These are phyloP conservation scores for Himalopsyche japonica DNA, from an alignment of 2,888 invertebrate species.

Conservation along the genomic window DNA sequence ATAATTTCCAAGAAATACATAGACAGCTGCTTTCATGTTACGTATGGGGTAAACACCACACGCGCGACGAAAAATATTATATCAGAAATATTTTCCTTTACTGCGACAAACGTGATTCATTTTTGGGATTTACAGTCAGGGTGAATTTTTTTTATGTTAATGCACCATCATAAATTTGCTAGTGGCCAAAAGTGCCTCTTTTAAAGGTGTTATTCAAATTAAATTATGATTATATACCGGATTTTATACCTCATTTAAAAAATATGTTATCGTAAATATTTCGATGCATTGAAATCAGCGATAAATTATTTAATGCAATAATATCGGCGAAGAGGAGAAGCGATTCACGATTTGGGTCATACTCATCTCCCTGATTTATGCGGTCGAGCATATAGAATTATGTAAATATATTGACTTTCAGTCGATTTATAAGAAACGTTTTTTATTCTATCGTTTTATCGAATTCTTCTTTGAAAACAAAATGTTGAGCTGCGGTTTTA, in stretches of 20 bases:
- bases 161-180: not conserved
- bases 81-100: not conserved
- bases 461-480: no score
- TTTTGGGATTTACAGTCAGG: not conserved
- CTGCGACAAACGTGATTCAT: not conserved
- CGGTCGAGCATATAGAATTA: not conserved
- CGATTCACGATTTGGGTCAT: not conserved
- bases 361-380: not conserved
- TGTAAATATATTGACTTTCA: not conserved
- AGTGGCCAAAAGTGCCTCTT: not conserved
- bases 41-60: not conserved
- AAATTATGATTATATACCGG: not conserved
- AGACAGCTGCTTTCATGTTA: not conserved
- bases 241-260: not conserved
- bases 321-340: not conserved
- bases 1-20: not conserved
- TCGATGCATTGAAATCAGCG: not conserved
- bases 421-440: no score
- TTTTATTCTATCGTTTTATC: no score
- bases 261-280: not conserved
- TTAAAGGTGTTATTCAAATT: not conserved
- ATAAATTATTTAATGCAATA: not conserved
- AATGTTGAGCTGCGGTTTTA: no score
- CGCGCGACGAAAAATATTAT: not conserved
- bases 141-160: not conserved